Conservation (phyloP, 2,113 vertebrate genomes). For the Carassius carassius region DNA sequence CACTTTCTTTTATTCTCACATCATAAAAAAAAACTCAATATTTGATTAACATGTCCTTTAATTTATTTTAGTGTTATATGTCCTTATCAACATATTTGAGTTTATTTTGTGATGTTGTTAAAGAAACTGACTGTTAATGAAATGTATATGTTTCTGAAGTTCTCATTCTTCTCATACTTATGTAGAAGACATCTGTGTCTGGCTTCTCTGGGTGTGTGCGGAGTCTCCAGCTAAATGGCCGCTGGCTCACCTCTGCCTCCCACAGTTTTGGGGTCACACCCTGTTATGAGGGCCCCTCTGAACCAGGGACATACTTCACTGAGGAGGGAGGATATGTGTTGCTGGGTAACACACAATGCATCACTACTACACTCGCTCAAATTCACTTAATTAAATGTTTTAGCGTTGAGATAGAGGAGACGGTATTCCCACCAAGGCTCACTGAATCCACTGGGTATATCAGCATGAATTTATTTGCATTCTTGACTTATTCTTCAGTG, state of each 20-base stretch:
- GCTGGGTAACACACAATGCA: slow-evolving; percentile 79
- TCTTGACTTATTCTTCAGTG: background rate
- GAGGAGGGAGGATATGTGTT: slow-evolving; percentile 89
- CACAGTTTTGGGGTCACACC: slow-evolving; percentile 90
- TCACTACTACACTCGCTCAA: background rate
- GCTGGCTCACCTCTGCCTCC: slow-evolving; percentile 71
- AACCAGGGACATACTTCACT: slow-evolving; percentile 91
- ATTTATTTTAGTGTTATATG: background rate
- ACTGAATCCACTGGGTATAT: background rate
- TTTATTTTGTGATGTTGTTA: background rate
- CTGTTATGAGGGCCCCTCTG: slow-evolving; percentile 87
- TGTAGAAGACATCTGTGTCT: slow-evolving; percentile 78
- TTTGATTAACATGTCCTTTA: background rate
- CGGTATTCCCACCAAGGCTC: background rate
- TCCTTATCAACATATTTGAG: background rate
- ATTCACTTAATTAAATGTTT: background rate
- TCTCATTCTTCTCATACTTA: background rate
- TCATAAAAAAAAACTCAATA: background rate
- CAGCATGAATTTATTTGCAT: slow-evolving; percentile 39
- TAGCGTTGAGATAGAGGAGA: background rate
- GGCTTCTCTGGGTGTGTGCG: slow-evolving; percentile 90
- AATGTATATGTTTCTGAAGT: background rate
- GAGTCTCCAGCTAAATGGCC: slow-evolving; percentile 86
- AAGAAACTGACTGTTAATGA: background rate
- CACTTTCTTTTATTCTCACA: background rate